Conservation (phyloP, 2,888 invertebrate genomes). For the Cantharis rustica region DNA sequence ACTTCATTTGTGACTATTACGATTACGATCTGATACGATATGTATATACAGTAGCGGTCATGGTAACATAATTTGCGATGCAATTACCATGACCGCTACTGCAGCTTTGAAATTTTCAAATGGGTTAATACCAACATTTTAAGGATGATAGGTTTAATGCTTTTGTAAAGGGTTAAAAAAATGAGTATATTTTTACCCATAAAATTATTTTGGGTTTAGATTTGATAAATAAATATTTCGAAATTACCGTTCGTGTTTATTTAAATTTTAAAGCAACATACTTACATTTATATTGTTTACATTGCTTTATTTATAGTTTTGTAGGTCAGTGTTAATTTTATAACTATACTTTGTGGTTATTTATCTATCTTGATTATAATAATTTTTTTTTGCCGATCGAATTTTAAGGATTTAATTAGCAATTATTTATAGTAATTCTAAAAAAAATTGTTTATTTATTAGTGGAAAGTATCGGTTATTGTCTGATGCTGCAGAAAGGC, state of each 20-base stretch:
- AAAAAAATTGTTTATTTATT: not conserved
- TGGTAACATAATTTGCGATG: too few species aligned
- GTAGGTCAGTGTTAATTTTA: not conserved
- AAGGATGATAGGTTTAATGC: too few species aligned
- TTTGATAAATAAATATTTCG: not conserved
- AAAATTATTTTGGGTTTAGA: not conserved
- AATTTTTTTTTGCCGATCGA: not conserved
- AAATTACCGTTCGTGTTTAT: not conserved
- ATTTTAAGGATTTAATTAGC: not conserved
- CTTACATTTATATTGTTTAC: not conserved
- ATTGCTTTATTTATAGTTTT: not conserved
- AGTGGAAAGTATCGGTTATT: not conserved
- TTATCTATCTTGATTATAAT: not conserved
- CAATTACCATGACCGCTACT: too few species aligned
- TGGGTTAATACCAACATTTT: too few species aligned
- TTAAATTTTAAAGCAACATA: not conserved
- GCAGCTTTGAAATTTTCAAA: too few species aligned
- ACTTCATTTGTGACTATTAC: too few species aligned
- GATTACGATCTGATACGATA: too few species aligned
- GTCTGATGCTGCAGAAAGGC: not conserved
- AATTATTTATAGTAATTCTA: not conserved
- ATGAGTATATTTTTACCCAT: not conserved
- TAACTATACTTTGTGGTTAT: not conserved
- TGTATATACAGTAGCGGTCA: too few species aligned
- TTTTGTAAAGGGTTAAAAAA: not conserved